Conservation (phyloP, 2,797 vertebrate species). For the Microtus obscurus region DNA sequence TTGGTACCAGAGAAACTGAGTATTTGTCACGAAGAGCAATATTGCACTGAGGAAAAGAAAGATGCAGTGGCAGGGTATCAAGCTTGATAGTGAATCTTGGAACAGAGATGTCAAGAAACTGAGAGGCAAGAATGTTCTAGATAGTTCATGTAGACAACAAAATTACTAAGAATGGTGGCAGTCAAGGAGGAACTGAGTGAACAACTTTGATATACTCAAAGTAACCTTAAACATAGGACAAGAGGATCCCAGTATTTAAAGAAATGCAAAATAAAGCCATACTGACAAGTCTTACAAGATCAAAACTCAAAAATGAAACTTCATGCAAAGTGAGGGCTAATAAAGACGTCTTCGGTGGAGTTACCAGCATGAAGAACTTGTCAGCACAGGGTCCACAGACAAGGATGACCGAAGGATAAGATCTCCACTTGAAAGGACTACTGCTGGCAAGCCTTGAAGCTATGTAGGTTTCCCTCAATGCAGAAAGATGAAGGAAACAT, state of each 20-base stretch:
- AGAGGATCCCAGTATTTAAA: not conserved
- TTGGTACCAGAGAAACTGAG: not conserved
- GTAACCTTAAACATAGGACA: not conserved
- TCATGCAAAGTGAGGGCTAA: not conserved
- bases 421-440: not conserved
- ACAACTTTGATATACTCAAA: not conserved
- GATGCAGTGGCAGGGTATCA: not conserved
- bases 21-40: not conserved
- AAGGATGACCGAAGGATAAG: not conserved
- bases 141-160: not conserved
- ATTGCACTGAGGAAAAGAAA: not conserved
- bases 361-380: not conserved
- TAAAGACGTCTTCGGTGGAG: not conserved
- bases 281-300: not conserved
- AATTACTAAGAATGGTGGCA: not conserved
- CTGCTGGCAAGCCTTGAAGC: not conserved
- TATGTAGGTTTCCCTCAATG: not conserved
- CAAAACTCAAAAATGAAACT: conserved; percentile 10
- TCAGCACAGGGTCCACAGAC: not conserved
- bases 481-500: not conserved
- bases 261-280: not conserved
- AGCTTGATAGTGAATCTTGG: not conserved
- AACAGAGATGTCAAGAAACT: not conserved
- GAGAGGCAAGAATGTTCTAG: not conserved
- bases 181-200: not conserved